A percentile compares a stretch with the other conserved stretches of the same genome.
Conservation (phyloP, 2,888 invertebrate genomes). For the Coleophora deauratella region DNA sequence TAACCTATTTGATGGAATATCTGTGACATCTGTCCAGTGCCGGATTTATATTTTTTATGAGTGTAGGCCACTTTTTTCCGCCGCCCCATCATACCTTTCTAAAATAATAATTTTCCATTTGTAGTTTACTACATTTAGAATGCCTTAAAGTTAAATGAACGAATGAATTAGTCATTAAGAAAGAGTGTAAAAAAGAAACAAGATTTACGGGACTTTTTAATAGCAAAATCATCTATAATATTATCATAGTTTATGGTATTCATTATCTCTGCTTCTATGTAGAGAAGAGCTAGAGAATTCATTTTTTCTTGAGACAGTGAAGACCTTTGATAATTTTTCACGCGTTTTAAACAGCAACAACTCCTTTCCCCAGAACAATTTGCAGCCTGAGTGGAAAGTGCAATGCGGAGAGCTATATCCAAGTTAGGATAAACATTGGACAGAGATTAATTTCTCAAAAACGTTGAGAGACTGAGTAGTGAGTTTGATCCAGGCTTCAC, state of each 20-base stretch:
- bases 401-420: slow-evolving; percentile 16
- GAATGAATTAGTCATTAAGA: too few species aligned
- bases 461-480: slow-evolving; percentile 4
- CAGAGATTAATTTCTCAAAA: too few species aligned
- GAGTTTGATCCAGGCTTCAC: slow-evolving; percentile 7
- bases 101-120: too few species aligned
- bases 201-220: too few species aligned
- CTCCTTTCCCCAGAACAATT: slow-evolving; percentile 19
- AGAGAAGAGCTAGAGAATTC: slow-evolving; percentile 12
- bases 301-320: slow-evolving; percentile 13
- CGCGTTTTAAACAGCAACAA: slow-evolving; percentile 11
- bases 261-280: slow-evolving; percentile 14
- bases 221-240: slow-evolving; percentile 26
- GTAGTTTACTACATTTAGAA: too few species aligned
- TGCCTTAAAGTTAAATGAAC: too few species aligned
- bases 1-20: neutral
- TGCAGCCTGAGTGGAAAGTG: slow-evolving; percentile 14
- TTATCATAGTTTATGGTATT: slow-evolving; percentile 13
- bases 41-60: too few species aligned
- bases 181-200: too few species aligned
- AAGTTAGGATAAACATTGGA: slow-evolving; percentile 13
- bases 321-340: slow-evolving; percentile 12
- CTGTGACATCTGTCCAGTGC: neutral
- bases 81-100: too few species aligned
- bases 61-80: too few species aligned